Evolutionary conservation across 2,113 vertebrate species (phyloP), one percentile per base, ranked within the genome.

Genomic region (Electrona antarctica): DNA sequence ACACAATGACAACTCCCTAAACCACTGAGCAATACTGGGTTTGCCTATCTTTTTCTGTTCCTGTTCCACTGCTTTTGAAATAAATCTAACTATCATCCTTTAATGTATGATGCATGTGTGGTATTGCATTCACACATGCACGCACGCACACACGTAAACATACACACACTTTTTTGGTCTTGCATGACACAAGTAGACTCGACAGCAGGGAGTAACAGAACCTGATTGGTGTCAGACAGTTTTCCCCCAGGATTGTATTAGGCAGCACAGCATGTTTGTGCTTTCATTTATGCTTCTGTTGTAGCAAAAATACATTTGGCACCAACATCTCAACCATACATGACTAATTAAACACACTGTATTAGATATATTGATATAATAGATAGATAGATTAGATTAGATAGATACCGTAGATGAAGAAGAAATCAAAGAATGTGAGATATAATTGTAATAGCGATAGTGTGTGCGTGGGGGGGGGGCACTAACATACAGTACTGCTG

Each of bases 131-230:
- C 54, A 61, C 45, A 55, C 54, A 55, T n/a, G 15, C 54, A 55
- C 54, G 15, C 54, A 56, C 7, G 15, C 54, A 49, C 21, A 13
- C 29, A 66, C 0, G 60, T 14, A 62, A 12, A 52, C 50, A 52
- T 12, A 52, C 50, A 52, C 50, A 13, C 29, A 66, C 0, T 52
- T 5, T 66, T 50, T 10, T 65, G 3, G 52, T 69, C 50, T 83
- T 78, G 77, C 77, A 65, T 76, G 78, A 80, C 62, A 66, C 45
- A 48, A 67, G 52, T 64, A 66, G 63, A 71, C 73, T 69, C 76
- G 59, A 71, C 69, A 74, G 73, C 45, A 14, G 15, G 72, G 65
- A 80, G 74, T 59, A 65, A 67, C 56, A 76, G 57, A 21, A 13
- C 15, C 69, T 55, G 60, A 74, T 69, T 74, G 54, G 68, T 64